Evolutionary conservation across 2,888 invertebrate genomes (phyloP).

Genomic region (Lagria hirta): DNA sequence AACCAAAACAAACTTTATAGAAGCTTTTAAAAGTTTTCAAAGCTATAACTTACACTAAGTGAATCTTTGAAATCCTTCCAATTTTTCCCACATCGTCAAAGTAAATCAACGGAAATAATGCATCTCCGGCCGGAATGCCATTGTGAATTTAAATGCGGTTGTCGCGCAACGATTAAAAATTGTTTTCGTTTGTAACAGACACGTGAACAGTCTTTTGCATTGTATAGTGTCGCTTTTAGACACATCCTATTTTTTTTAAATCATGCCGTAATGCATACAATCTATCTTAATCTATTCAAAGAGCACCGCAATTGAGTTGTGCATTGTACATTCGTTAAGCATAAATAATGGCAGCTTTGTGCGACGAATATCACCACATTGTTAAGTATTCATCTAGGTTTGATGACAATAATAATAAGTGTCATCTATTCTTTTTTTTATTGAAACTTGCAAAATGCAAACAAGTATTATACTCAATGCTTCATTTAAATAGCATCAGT

Average conservation of each 20-base stretch:
- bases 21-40: too few species aligned
- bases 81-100: too few species aligned
- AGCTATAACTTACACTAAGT: too few species aligned
- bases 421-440: too few species aligned
- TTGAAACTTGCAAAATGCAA: too few species aligned
- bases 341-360: constrained; percentile 40
- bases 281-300: constrained; percentile 31
- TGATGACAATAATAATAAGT: constrained; percentile 11
- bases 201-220: constrained; percentile 16
- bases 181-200: constrained; percentile 13
- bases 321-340: constrained; percentile 39
- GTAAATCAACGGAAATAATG: too few species aligned
- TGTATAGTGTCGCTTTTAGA: constrained; percentile 18
- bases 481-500: too few species aligned
- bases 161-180: constrained; percentile 16
- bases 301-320: constrained; percentile 34
- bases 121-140: constrained; percentile 19
- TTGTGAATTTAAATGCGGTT: constrained; percentile 23
- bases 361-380: constrained; percentile 20
- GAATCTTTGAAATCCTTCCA: too few species aligned
- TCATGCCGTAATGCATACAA: constrained; percentile 23
- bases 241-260: constrained; percentile 22
- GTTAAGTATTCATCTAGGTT: constrained; percentile 18
- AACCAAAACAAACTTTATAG: too few species aligned
- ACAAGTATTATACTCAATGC: too few species aligned